Conservation (phyloP, 2,888 invertebrate genomes). For the Alentia gelatinosa region DNA sequence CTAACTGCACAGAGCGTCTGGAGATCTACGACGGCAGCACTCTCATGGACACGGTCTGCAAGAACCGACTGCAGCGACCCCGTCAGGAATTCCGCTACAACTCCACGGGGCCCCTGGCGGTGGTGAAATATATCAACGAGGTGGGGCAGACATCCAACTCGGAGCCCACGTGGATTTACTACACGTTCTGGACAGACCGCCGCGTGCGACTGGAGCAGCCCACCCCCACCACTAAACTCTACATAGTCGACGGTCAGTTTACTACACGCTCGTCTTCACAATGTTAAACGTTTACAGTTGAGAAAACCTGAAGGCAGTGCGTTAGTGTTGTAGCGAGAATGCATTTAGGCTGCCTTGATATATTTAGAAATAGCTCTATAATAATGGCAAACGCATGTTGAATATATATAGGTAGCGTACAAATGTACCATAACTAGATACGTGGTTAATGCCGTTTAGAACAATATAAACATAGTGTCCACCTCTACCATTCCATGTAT, state of each 20-base stretch:
- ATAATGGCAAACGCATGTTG: no score
- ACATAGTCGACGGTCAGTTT: constrained; percentile 11
- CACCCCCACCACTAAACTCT: neutral
- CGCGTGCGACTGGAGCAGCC: neutral
- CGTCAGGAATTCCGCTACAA: constrained; percentile 47
- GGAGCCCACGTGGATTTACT: constrained; percentile 60
- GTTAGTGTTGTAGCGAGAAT: no score
- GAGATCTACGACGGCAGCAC: constrained; percentile 8
- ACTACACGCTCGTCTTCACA: no score
- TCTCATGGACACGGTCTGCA: constrained; percentile 31
- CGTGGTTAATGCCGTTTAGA: no score
- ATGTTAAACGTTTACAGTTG: no score
- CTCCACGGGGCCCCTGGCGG: constrained; percentile 17
- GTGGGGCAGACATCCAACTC: constrained; percentile 57
- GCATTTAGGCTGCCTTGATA: no score
- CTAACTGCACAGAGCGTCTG: constrained; percentile 15
- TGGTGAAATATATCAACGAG: constrained; percentile 47
- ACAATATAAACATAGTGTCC: no score
- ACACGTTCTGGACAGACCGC: constrained; percentile 58
- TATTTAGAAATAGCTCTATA: no score
- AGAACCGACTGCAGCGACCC: neutral
- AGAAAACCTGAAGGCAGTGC: no score
- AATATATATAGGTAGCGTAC: no score
- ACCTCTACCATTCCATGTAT: no score
- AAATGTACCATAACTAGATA: no score